Percentiles rank a stretch among this genome's conserved stretches.
These are phyloP conservation scores for Caenorhabditis sp. DNA, from an alignment of 2,888 invertebrate species.

Conservation along the genomic window DNA sequence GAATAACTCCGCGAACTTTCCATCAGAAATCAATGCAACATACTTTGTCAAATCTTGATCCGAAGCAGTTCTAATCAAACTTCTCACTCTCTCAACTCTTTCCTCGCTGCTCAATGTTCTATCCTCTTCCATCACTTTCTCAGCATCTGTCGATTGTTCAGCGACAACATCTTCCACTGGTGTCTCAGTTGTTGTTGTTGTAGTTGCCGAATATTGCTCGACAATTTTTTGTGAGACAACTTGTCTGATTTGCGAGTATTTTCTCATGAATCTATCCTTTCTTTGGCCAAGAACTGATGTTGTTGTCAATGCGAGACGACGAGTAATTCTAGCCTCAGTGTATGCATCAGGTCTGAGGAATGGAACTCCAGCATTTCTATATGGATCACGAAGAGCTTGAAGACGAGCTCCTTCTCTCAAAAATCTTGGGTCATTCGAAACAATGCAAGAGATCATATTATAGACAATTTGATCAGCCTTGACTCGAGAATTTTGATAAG, in stretches of 20 bases:
- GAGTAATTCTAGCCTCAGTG: slow-evolving; percentile 48
- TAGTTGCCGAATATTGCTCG: slow-evolving; percentile 9
- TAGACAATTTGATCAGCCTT: slow-evolving; percentile 50
- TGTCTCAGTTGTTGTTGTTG: slow-evolving; percentile 6
- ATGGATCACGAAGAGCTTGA: slow-evolving; percentile 39
- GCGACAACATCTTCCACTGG: slow-evolving; percentile 34
- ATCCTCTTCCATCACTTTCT: slow-evolving; percentile 6
- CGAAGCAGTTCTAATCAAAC: slow-evolving; percentile 43
- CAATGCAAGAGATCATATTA: slow-evolving; percentile 50
- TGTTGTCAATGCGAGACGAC: slow-evolving; percentile 43
- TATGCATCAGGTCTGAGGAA: slow-evolving; percentile 49
- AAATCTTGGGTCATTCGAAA: slow-evolving; percentile 42
- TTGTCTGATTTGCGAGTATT: slow-evolving; percentile 41
- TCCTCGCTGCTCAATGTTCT: slow-evolving; percentile 16
- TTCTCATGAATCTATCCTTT: slow-evolving; percentile 43
- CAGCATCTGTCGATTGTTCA: slow-evolving; percentile 14
- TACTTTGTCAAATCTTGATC: slow-evolving; percentile 45
- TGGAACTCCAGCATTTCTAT: slow-evolving; percentile 48
- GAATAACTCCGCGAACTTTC: slow-evolving; percentile 41
- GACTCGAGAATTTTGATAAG: slow-evolving; percentile 52
- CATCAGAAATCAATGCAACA: slow-evolving; percentile 48
- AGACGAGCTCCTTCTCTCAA: slow-evolving; percentile 37
- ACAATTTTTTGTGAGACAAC: slow-evolving; percentile 29
- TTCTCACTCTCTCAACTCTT: slow-evolving; percentile 39
- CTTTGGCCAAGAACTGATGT: slow-evolving; percentile 37